Evolutionary conservation across 2,888 invertebrate genomes (phyloP), one percentile per base, ranked within the genome.

Genomic region (Plemyria rubiginata): DNA sequence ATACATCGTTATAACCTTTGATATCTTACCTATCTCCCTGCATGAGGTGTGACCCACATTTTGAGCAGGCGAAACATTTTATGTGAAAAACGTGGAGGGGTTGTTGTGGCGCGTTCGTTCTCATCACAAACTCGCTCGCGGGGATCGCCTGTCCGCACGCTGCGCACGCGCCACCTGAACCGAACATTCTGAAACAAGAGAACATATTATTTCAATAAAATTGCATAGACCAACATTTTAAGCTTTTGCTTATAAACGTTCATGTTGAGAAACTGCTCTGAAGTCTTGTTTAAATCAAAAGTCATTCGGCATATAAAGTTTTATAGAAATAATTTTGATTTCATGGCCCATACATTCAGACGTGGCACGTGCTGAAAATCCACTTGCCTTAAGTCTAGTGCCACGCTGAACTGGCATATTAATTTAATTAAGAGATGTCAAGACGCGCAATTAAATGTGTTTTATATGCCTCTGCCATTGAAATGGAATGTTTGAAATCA

Each of bases 61-160:
- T 98, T 92, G 97, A 97, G 94, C 98, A 98, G 77, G 96, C 95
- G 94, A 98, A 98, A 94, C 98, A 98, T 94, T 98, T 98, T 93
- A 98, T 95, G 94, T 98, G 98, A 95, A 97, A 98, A 81, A 98
- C 97, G 90, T 95, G 95, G 72, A 94, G 93, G 36, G 91, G 91
- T 80, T 95, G 92, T 86, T 94, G 93, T 16, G 92, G 92, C 55
- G 89, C 91, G 73, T 95, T 96, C 79, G 96, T 96, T 88, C 97
- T 94, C 96, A 98, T 98, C 81, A 98, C 98, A 90, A 98, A 95
- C 92, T 98, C 98, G 92, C 95, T 96, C 80, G 98, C 97, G 59
- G 98, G 98, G 91, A 98, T 98, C 84, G 95, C 95, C 93, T 97
- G 97, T 76, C 97, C 97, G 93, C 98, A 98, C 85, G 96, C 97